Percentiles rank a stretch among this genome's conserved stretches.
Conservation (phyloP, 2,797 vertebrate genomes). For the Rhinophrynus dorsalis region DNA sequence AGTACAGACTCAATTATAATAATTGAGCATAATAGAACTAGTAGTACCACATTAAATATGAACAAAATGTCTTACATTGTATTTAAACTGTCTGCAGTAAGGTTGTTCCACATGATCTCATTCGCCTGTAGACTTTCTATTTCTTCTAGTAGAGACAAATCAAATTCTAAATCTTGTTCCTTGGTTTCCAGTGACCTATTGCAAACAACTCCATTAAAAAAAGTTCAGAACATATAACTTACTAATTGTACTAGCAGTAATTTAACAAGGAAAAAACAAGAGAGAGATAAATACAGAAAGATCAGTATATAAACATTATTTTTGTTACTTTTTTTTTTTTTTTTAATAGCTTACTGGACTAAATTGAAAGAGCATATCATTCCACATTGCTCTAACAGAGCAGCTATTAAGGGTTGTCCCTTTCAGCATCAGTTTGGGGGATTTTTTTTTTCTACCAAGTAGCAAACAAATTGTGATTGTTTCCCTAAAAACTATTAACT, state of each 20-base stretch:
- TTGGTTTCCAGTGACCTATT: slow-evolving; percentile 81
- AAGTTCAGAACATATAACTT: background rate
- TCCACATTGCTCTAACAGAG: background rate
- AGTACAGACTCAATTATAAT: no score
- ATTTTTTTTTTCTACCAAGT: no score
- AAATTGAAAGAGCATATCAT: background rate
- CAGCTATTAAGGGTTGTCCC: no score
- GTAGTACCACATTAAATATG: background rate
- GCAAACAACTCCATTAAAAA: background rate
- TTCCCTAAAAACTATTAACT: no score
- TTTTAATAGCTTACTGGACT: background rate
- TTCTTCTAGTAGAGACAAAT: slow-evolving; percentile 85
- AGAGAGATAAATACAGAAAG: no score
- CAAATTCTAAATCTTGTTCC: slow-evolving; percentile 87
- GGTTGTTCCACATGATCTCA: slow-evolving; percentile 96
- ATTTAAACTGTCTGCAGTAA: slow-evolving; percentile 91
- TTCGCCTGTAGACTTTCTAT: slow-evolving; percentile 90
- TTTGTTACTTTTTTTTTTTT: no score
- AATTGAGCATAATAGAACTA: no score
- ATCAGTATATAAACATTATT: no score
- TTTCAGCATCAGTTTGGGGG: no score
- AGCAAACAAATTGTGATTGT: no score
- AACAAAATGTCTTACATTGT: slow-evolving; percentile 76
- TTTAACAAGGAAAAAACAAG: no score
- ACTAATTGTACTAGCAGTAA: no score